A percentile compares a stretch with the other conserved stretches of the same genome.
These are phyloP conservation scores for Athalia circularis DNA, from an alignment of 2,888 invertebrate genomes.

Conservation along the genomic window DNA sequence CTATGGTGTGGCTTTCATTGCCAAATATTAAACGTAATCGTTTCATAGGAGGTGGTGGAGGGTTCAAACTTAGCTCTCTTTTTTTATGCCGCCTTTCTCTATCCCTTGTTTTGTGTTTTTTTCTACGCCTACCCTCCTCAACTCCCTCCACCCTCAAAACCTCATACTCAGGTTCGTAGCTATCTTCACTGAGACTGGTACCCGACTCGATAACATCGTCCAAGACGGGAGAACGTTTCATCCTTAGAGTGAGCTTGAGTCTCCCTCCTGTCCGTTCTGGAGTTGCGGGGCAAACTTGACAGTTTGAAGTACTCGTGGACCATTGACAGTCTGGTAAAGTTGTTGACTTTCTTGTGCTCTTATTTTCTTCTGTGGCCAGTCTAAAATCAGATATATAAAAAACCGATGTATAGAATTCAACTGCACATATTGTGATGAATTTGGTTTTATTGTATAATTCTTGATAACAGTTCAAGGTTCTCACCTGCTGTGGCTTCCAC, in stretches of 20 bases:
- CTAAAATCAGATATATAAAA: constrained; percentile 12
- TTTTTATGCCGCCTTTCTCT: constrained; percentile 80
- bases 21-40: constrained; percentile 91
- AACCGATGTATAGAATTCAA: not conserved
- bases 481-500: constrained; percentile 62
- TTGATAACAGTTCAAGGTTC: constrained; percentile 13
- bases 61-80: constrained; percentile 74
- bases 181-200: constrained; percentile 81
- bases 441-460: not conserved
- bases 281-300: constrained; percentile 74
- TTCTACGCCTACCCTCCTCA: constrained; percentile 76
- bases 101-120: constrained; percentile 78
- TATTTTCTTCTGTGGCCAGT: constrained; percentile 51
- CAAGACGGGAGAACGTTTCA: constrained; percentile 90
- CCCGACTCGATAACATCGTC: constrained; percentile 91
- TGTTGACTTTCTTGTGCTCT: constrained; percentile 55
- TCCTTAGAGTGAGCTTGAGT: constrained; percentile 87
- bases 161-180: constrained; percentile 87
- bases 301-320: constrained; percentile 50
- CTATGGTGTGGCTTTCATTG: constrained; percentile 91
- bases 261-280: constrained; percentile 78
- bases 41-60: constrained; percentile 85
- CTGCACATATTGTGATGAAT: not conserved
- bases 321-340: constrained; percentile 59
- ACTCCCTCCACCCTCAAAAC: constrained; percentile 89